Base-by-base conservation (phyloP, 2,888 invertebrate species). In the Caprella mutica region DNA sequence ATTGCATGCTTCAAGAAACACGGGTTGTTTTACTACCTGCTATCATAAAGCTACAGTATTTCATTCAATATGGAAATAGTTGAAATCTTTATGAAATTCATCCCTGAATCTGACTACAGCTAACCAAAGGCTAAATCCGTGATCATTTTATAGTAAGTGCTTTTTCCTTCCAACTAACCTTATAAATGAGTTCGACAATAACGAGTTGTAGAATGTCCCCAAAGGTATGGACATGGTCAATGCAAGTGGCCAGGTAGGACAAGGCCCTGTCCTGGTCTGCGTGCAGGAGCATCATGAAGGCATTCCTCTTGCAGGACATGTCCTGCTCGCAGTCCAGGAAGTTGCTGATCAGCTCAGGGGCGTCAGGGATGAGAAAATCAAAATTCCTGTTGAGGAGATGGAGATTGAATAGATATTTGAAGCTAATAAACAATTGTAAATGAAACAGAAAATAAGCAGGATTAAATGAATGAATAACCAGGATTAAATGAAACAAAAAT, bases 251-350 rank as follows among this genome's bases (percentile, higher is more conserved):
- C 52, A 99, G 77, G 75, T 96, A 98, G 56, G 87, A 80, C 39
- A 99, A 76, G 0, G 98, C 98, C 40, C 88, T 77, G 68, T 91
- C 92, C 75, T 94, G 90, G 72, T 98, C 96, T 0, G 94, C 96
- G 71, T 98, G 97, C 23, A 98, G 78, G 40, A 98, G 77, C 97
- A 98, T 98, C 66, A 99, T 81, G 75, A 98, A 98, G 0, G 98
- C 98, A 73, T 99, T 99, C 59, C 98, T 78, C 74, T 97, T 93
- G 76, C 98, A 98, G 0, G 94, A 94, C 87, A 97, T 96, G 71
- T 99, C 98, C 73, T 97, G 94, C 70, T 99, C 98, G 0, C 84
- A 82, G 69, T 97, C 96, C 68, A 99, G 77, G 75, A 94, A 94
- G 67, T 82, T 86, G 3, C 90, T 91, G 57, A 99, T 86, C 65